phyloP scores from a whole-genome alignment of 1,140 invertebrate genomes.

The Drosophila pectinifera region DNA sequence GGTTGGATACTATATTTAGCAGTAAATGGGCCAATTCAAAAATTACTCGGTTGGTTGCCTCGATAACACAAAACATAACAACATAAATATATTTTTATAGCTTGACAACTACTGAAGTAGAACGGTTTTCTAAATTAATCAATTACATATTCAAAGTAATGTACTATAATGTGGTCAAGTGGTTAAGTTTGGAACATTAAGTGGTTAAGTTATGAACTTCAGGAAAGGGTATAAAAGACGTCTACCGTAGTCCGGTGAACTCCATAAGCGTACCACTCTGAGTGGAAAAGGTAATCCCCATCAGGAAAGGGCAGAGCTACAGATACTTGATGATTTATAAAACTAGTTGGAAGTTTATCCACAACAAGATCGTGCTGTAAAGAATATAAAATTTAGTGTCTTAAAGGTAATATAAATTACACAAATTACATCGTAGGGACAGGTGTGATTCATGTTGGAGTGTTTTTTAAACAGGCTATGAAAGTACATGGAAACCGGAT shows the following conservation, averaged over 20 bases:
- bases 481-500: neutral
- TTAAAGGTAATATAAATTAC: neutral
- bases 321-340: constrained; percentile 1
- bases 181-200: no score
- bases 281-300: constrained; percentile 9
- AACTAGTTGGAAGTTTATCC: constrained; percentile 1
- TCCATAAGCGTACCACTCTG: constrained; percentile 2
- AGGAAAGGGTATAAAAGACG: constrained; percentile 4
- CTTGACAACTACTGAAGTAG: no score
- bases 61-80: no score
- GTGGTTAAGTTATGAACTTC: no score
- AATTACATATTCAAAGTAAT: no score
- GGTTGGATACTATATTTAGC: neutral
- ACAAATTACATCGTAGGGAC: constrained; percentile 9
- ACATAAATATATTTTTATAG: no score
- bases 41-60: no score
- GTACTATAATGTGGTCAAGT: neutral
- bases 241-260: neutral
- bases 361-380: constrained; percentile 16
- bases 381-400: neutral
- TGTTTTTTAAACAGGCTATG: neutral
- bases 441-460: constrained; percentile 31
- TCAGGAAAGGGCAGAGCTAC: neutral
- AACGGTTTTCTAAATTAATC: no score
- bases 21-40: no score